A percentile compares a stretch with the other conserved stretches of the same genome.
Evolutionary conservation across 2,113 vertebrate genomes (phyloP).

Genomic region (Erpornis zantholeuca): DNA sequence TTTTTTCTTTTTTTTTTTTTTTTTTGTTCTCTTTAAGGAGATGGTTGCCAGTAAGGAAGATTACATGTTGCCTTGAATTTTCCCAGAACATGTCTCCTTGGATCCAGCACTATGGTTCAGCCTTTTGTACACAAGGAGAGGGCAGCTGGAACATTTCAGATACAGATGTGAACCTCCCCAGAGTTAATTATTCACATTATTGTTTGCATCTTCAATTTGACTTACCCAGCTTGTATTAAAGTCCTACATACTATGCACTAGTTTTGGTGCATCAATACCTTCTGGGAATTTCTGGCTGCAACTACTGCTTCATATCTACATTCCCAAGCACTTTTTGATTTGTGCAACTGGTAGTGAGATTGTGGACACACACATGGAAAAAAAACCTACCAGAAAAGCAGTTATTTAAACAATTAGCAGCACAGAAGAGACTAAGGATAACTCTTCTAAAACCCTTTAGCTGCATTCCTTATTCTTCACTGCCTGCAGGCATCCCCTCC

Average conservation of each 20-base stretch:
- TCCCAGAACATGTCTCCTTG: conserved; percentile 24
- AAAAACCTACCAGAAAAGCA: neutral
- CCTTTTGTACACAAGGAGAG: neutral
- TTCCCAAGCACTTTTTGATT: neutral
- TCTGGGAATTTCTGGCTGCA: neutral
- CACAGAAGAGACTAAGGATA: neutral
- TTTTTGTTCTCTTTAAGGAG: neutral
- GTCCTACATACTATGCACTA: neutral
- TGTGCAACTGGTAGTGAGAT: neutral
- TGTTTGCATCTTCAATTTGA: neutral
- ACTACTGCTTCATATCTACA: neutral
- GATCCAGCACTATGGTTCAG: neutral
- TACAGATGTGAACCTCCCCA: neutral
- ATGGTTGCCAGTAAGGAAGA: conserved; percentile 9
- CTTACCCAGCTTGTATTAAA: neutral
- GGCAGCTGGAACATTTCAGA: conserved; percentile 36
- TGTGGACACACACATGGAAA: neutral
- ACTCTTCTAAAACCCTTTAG: neutral
- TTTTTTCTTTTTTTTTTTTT: neutral
- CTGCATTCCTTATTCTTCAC: neutral
- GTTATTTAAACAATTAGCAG: neutral
- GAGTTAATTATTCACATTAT: conserved; percentile 9
- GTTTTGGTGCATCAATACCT: neutral
- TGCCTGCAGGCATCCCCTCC: neutral
- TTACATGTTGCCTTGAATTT: conserved; percentile 44